Conservation (phyloP, 2,888 invertebrate species). For the Polydrusus pterygomalis region DNA sequence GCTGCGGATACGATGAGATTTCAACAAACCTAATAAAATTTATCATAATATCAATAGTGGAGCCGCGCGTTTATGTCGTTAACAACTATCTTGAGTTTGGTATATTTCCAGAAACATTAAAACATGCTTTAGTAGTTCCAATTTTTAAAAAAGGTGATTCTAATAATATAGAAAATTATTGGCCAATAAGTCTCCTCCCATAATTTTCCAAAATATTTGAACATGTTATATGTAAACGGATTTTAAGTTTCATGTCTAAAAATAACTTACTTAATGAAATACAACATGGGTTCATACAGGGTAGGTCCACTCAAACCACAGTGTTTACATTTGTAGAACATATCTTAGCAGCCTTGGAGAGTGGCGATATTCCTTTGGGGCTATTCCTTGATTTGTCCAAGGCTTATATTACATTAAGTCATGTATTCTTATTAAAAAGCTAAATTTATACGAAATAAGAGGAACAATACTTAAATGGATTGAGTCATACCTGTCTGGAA, state of each 20-base stretch:
- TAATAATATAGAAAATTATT: too few relatives aligned
- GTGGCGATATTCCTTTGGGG: constrained; percentile 9
- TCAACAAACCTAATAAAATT: too few relatives aligned
- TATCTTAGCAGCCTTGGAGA: too few relatives aligned
- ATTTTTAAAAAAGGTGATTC: background rate
- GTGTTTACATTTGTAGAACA: background rate
- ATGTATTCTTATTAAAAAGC: too few relatives aligned
- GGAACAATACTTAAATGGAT: constrained; percentile 16
- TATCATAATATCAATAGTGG: too few relatives aligned
- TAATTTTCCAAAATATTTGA: constrained; percentile 2
- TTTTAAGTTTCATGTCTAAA: background rate
- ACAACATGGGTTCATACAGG: too few relatives aligned
- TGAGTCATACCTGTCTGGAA: constrained; percentile 7
- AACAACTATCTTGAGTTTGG: background rate
- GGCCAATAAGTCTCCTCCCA: too few relatives aligned
- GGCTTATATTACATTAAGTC: constrained; percentile 23
- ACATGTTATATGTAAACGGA: background rate
- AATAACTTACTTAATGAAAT: background rate
- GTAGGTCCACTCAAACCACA: background rate
- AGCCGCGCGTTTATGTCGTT: background rate
- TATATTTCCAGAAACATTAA: background rate
- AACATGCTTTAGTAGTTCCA: constrained; percentile 6
- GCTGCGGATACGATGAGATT: too few relatives aligned
- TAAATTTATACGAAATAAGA: too few relatives aligned
- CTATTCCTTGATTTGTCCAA: constrained; percentile 30